Evolutionary conservation across 2,888 invertebrate species (phyloP).

Genomic region (Chromoteleia sp.): DNA sequence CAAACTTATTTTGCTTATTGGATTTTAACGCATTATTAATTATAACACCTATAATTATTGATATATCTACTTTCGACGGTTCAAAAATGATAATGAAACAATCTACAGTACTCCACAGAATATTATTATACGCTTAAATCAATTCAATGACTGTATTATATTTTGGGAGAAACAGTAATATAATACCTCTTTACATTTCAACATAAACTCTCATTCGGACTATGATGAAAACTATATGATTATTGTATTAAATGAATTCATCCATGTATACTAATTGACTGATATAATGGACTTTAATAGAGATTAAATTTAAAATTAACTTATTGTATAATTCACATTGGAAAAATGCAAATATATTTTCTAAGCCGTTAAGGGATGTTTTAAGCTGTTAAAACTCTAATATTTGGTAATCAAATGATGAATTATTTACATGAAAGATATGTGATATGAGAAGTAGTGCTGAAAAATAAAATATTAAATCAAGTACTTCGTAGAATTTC

Average conservation of each 20-base stretch:
- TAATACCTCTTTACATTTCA: conserved; percentile 25
- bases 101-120: conserved; percentile 7
- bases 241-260: conserved; percentile 37
- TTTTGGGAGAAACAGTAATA: conserved; percentile 31
- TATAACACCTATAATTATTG: conserved; percentile 2
- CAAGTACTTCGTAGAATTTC: conserved; percentile 75
- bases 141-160: conserved; percentile 45
- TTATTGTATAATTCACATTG: conserved; percentile 26
- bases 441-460: conserved; percentile 50
- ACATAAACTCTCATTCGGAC: conserved; percentile 23
- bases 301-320: conserved; percentile 24
- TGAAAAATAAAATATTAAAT: conserved; percentile 66
- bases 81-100: conserved; percentile 43
- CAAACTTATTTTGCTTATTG: neutral
- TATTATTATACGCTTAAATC: conserved; percentile 26
- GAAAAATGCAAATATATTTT: conserved; percentile 25
- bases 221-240: conserved; percentile 26
- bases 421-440: conserved; percentile 44
- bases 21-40: conserved; percentile 2
- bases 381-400: conserved; percentile 5
- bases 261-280: conserved; percentile 47
- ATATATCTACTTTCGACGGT: conserved; percentile 10
- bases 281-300: conserved; percentile 13
- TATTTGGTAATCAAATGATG: conserved; percentile 26
- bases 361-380: neutral